Evolutionary conservation across 1,140 invertebrate genomes (phyloP).

Genomic region (Halesus radiatus): DNA sequence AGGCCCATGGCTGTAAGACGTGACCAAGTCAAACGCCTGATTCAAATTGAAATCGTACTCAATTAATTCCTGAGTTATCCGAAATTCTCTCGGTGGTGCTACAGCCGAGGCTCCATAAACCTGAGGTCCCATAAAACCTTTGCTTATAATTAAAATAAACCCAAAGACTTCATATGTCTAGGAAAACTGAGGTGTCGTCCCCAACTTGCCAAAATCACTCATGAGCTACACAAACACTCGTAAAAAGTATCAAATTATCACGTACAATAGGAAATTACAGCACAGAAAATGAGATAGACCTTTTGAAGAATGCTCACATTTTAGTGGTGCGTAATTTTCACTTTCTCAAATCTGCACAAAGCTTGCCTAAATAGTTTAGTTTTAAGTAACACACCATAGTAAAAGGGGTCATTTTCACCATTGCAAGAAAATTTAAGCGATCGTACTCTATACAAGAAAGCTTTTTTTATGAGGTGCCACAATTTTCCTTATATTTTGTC

Average conservation of each 20-base stretch:
- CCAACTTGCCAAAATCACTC: not conserved
- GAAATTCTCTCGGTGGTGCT: conserved; percentile 29
- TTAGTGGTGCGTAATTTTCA: not conserved
- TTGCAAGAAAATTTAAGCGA: too few relatives aligned
- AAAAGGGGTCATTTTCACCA: too few relatives aligned
- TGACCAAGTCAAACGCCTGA: not conserved
- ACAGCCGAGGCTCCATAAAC: conserved; percentile 48
- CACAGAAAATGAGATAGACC: not conserved
- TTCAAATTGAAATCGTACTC: conserved; percentile 46
- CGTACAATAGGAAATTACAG: not conserved
- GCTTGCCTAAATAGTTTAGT: not conserved
- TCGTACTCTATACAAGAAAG: too few relatives aligned
- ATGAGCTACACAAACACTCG: not conserved
- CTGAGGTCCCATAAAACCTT: conserved; percentile 53
- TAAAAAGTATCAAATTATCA: not conserved
- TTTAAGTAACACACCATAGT: too few relatives aligned
- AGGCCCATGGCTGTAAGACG: conserved; percentile 1
- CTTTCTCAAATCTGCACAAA: not conserved
- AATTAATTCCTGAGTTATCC: conserved; percentile 43
- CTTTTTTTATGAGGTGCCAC: too few relatives aligned
- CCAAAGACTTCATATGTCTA: conserved; percentile 39
- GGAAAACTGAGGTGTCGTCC: conserved; percentile 8
- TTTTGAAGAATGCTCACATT: not conserved
- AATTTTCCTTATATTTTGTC: not conserved
- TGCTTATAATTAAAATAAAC: conserved; percentile 58